Evolutionary conservation across 2,888 invertebrate species (phyloP), one percentile per base, ranked within the genome.

Genomic region (Athalia circularis): DNA sequence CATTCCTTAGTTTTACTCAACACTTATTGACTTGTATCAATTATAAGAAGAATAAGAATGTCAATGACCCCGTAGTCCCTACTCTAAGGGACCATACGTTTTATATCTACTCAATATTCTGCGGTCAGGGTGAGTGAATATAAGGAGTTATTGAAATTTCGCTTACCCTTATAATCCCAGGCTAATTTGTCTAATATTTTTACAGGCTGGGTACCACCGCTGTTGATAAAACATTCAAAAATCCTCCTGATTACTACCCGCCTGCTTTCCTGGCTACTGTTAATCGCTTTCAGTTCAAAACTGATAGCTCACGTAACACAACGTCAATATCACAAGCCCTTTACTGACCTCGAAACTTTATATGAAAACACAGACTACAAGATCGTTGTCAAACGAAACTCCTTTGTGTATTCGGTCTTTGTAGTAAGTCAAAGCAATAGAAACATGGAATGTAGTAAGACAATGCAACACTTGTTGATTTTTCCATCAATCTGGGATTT

Each of bases 301-400:
- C 80, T 85, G 6, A 83, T 85, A 76, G 81, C 83, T 47, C 80
- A 75, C 11, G 83, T 83, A 82, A 77, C 84, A 0, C 72, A 83
- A 70, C 80, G 77, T 64, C 43, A 80, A 11, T 15, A 76, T 5
- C 54, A 52, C 8, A 64, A 80, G 4, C 87, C 87, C 13, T 87
- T 87, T 29, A 0, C 70, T 0, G 61, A 82, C 75, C 0, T 87
- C 0, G n/a, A 68, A 0, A 75, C 83, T 4, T 48, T 87, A 52
- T 5, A 83, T 4, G 11, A 78, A 4, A 5, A 79, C 3, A 82
- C 83, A 6, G 8, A 79, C n/a, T 87, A 85, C 79, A 78, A 62
- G 0, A 4, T 86, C n/a, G 15, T 83, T 2, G 45, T 62, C 3
- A 50, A 80, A 45, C 50, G 77, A 1, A 80, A 80, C 43, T 82